These are phyloP conservation scores for Drosophila bunnanda DNA, from an alignment of 2,888 invertebrate species.

Conservation along the genomic window DNA sequence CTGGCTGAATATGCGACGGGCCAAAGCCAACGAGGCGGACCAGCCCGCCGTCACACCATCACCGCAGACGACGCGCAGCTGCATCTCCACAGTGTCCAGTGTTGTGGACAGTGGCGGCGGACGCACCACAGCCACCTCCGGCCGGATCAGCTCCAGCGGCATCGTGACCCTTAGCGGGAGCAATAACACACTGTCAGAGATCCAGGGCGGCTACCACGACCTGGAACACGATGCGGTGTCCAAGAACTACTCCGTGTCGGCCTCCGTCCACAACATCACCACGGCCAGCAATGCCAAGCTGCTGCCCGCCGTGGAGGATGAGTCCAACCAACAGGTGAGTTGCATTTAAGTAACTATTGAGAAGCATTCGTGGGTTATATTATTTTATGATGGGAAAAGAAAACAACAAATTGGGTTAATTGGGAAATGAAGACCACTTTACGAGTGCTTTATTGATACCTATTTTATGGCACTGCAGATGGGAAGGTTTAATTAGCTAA, in stretches of 20 bases:
- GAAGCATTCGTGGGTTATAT: constrained; percentile 1
- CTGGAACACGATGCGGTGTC: constrained; percentile 65
- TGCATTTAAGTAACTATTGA: background rate
- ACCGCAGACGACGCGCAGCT: constrained; percentile 81
- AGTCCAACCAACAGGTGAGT: constrained; percentile 84
- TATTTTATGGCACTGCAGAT: constrained; percentile 7
- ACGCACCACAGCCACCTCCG: constrained; percentile 82
- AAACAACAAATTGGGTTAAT: constrained; percentile 5
- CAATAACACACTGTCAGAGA: constrained; percentile 83
- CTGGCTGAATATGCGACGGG: constrained; percentile 81
- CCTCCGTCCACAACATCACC: constrained; percentile 78
- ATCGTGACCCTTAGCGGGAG: constrained; percentile 82
- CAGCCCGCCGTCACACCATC: constrained; percentile 76
- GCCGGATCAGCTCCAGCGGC: constrained; percentile 82
- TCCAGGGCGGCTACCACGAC: constrained; percentile 82
- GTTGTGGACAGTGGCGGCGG: constrained; percentile 74
- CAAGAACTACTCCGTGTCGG: constrained; percentile 77
- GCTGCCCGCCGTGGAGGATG: constrained; percentile 82
- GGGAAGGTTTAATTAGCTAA: background rate
- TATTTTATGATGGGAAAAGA: constrained; percentile 16
- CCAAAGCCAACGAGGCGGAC: constrained; percentile 65
- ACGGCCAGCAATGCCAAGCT: constrained; percentile 84
- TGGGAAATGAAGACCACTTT: constrained; percentile 1
- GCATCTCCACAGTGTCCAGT: constrained; percentile 80
- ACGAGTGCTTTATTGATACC: constrained; percentile 3